These are phyloP conservation scores for Manis pentadactyla DNA, from an alignment of 2,797 vertebrate genomes.

Conservation along the genomic window DNA sequence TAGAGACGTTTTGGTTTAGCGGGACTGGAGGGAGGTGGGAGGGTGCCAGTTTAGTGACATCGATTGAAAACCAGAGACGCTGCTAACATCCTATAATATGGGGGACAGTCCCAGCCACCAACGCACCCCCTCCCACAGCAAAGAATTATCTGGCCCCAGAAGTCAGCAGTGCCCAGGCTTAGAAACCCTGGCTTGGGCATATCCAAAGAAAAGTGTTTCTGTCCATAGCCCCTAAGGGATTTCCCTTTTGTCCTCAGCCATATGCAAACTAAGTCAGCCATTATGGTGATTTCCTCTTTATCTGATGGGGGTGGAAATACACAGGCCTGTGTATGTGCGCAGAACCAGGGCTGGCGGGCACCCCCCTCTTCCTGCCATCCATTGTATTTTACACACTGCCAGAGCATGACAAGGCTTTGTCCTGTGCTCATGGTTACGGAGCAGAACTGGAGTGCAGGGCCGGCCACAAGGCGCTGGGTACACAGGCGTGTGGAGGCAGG, in stretches of 20 bases:
- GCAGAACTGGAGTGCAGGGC: not conserved
- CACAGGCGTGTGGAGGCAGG: not conserved
- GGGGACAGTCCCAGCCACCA: rapidly evolving
- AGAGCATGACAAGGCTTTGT: not conserved
- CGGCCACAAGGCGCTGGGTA: not conserved
- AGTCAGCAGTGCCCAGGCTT: rapidly evolving
- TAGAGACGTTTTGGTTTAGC: not conserved
- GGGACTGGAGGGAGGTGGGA: too few species aligned
- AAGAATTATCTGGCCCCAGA: not conserved
- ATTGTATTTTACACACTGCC: not conserved
- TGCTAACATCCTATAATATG: not conserved
- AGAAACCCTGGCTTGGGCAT: not conserved
- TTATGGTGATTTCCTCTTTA: not conserved
- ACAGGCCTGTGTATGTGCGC: too few species aligned
- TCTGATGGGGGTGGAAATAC: not conserved
- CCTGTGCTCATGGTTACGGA: not conserved
- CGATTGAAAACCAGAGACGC: not conserved
- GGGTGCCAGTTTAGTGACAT: not conserved
- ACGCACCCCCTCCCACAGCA: not conserved
- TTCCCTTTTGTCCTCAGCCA: not conserved
- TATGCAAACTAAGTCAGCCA: not conserved
- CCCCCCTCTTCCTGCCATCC: too few species aligned
- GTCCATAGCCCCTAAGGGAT: not conserved
- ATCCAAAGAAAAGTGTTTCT: not conserved
- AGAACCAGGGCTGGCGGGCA: not conserved